Percentiles rank a stretch among this genome's conserved stretches.
Evolutionary conservation across 2,888 invertebrate genomes (phyloP).

Genomic region (Dione vanillae): DNA sequence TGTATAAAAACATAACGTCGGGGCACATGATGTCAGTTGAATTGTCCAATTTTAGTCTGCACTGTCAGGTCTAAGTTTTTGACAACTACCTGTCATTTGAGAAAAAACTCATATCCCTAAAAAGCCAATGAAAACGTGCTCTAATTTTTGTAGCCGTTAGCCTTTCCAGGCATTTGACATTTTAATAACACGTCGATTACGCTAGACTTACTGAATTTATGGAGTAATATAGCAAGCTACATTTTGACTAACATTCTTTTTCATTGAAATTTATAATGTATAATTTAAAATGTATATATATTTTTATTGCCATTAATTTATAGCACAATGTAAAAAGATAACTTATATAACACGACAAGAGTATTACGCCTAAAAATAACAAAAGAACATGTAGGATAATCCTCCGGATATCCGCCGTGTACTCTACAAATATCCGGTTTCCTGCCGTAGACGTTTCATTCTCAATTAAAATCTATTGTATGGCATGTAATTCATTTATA

Average conservation of each 20-base stretch:
- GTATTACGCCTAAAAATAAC: constrained; percentile 38
- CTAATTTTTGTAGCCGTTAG: constrained; percentile 5
- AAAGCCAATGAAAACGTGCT: constrained; percentile 7
- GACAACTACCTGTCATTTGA: constrained; percentile 42
- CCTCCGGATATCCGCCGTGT: constrained; percentile 42
- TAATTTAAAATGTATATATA: neutral
- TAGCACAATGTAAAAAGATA: neutral
- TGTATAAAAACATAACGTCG: constrained; percentile 31
- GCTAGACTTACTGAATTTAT: constrained; percentile 29
- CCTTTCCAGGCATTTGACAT: constrained; percentile 11
- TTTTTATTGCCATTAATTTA: neutral
- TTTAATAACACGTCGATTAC: constrained; percentile 30
- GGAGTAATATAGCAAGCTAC: too few species aligned
- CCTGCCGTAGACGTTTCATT: constrained; percentile 31
- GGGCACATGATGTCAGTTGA: constrained; percentile 38
- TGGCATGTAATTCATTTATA: constrained; percentile 1
- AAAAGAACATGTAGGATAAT: constrained; percentile 40
- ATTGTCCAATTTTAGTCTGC: constrained; percentile 43
- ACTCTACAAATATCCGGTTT: constrained; percentile 41
- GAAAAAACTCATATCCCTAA: constrained; percentile 35
- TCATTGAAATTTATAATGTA: too few species aligned
- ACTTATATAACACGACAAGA: constrained; percentile 17
- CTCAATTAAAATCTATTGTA: constrained; percentile 10
- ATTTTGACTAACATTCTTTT: too few species aligned
- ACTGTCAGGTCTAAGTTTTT: constrained; percentile 37